Evolutionary conservation across 2,888 invertebrate species (phyloP).

Genomic region (Drosophila picticornis): DNA sequence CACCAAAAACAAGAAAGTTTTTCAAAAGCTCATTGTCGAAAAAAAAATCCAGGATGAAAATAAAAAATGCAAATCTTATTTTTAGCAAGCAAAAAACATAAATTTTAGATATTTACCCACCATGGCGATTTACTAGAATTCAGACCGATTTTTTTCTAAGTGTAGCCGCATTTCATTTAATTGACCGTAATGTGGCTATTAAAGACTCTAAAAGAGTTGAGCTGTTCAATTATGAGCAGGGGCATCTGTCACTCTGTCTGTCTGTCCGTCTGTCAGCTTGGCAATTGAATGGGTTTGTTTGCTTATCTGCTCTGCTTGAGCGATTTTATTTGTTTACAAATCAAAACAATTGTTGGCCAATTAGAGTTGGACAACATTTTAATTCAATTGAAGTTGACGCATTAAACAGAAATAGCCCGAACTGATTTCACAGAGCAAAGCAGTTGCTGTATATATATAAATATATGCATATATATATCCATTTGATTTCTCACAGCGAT

Average conservation of each 20-base stretch:
- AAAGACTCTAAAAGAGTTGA: constrained; percentile 23
- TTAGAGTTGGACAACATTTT: constrained; percentile 52
- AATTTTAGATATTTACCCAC: neutral
- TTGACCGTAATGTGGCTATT: constrained; percentile 61
- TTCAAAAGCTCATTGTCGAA: no score
- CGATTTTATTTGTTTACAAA: constrained; percentile 61
- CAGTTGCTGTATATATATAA: neutral
- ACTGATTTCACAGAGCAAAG: neutral
- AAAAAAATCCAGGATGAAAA: neutral
- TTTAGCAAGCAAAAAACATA: neutral
- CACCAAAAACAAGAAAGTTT: neutral
- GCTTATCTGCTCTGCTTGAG: constrained; percentile 31
- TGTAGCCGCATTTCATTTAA: constrained; percentile 70
- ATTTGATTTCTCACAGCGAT: neutral
- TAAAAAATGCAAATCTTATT: neutral
- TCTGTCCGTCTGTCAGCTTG: constrained; percentile 11
- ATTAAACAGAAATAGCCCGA: constrained; percentile 1
- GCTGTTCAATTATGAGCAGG: constrained; percentile 28
- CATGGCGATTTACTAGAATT: no score
- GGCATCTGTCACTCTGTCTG: constrained; percentile 36
- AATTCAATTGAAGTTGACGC: constrained; percentile 39
- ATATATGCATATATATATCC: neutral
- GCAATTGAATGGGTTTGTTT: constrained; percentile 37
- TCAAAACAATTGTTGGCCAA: constrained; percentile 68
- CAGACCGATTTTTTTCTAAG: neutral